Percentiles rank a stretch among this genome's conserved stretches.
Evolutionary conservation across 1,140 invertebrate genomes (phyloP).

Genomic region (Drosophila tani): DNA sequence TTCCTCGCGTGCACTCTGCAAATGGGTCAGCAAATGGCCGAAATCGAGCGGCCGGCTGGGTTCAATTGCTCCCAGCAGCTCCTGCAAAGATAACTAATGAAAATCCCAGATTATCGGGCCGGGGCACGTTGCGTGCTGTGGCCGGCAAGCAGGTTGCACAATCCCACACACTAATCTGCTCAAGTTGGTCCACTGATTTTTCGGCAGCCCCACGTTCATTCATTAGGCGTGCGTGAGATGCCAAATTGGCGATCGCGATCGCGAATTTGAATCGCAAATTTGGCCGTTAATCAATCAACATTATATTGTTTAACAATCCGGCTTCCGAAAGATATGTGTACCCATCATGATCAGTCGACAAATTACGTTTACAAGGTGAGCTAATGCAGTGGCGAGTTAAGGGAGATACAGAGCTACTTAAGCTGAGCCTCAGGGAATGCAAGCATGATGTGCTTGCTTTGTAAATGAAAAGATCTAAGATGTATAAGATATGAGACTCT

Average conservation of each 20-base stretch:
- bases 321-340: conserved; percentile 24
- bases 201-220: conserved; percentile 28
- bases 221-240: conserved; percentile 54
- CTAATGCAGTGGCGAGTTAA: not conserved
- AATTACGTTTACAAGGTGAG: conserved; percentile 19
- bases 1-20: conserved; percentile 73
- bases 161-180: conserved; percentile 59
- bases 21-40: conserved; percentile 65
- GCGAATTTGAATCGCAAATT: conserved; percentile 60
- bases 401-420: no score
- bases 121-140: conserved; percentile 69
- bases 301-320: conserved; percentile 46
- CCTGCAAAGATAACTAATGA: conserved; percentile 52
- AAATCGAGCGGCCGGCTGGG: conserved; percentile 38
- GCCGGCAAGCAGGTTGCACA: conserved; percentile 61
- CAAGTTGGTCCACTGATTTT: conserved; percentile 38
- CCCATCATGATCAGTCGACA: conserved; percentile 19
- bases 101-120: conserved; percentile 67
- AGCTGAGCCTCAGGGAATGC: not conserved
- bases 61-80: conserved; percentile 57
- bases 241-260: conserved; percentile 26
- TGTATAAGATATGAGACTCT: not conserved
- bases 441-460: no score
- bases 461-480: not conserved
- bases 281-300: conserved; percentile 54